Base-by-base conservation (phyloP, 2,888 invertebrate species). In the Mythimna ferrago region DNA sequence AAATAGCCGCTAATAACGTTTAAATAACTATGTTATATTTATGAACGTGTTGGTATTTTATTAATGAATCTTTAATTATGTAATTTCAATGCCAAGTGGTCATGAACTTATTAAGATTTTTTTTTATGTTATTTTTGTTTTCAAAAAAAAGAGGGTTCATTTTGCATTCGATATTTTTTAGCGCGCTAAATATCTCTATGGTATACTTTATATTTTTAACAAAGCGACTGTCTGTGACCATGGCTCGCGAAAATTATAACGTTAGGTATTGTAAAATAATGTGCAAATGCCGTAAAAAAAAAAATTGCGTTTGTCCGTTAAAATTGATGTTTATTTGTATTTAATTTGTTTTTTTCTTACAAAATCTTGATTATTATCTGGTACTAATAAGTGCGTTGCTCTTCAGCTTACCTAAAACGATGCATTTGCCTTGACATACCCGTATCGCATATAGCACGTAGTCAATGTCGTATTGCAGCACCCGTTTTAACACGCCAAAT, bases 401-500 rank as follows among this genome's bases (percentile, higher is more conserved):
- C 57, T 54, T 80, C 73, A 66, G 82, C 67, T 11, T 71, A 58
- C 35, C 57, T 0, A 63, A 72, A 69, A 57, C 71, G 73, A 70
- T 81, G 76, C 71, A 80, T 14, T 71, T 26, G 21, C 82, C 87
- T 84, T 86, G 86, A 84, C 84, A 85, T 76, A 76, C 58, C 73
- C 79, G 69, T 54, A 76, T 80, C 81, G 71, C 78, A 74, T 81
- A 80, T 67, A 81, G 80, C 84, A 82, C 84, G 78, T 83, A 71
- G 84, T 83, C 90, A 90, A 90, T 89, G 90, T 86, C 88, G 84
- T 81, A 84, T 88, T 89, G 87, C 89, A 86, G 82, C 80, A 86
- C 81, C 73, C 76, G 66, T 79, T 26, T 26, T 71, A 78, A 76
- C 81, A 86, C 83, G 88, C 88, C 87, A 88, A 85, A 69, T 90